Percentiles rank a stretch among this genome's conserved stretches.
Conservation (phyloP, 2,888 invertebrate species). For the Orchesella flavescens region DNA sequence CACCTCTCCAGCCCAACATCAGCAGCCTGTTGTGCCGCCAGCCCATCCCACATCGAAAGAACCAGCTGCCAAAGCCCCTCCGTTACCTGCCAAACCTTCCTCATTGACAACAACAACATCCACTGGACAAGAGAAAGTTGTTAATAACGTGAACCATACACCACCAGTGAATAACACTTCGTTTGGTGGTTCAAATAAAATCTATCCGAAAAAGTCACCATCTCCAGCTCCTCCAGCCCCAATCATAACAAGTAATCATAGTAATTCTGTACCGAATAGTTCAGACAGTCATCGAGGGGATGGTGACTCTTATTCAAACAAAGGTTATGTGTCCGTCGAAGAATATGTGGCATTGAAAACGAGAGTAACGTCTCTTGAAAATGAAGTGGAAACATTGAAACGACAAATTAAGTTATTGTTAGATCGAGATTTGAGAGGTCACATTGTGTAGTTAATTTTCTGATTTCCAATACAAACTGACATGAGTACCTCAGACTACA, state of each 20-base stretch:
- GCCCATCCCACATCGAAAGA: constrained; percentile 26
- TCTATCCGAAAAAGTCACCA: constrained; percentile 49
- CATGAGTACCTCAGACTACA: too few relatives aligned
- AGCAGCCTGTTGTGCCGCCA: constrained; percentile 41
- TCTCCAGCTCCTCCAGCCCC: constrained; percentile 46
- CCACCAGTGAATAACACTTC: constrained; percentile 13
- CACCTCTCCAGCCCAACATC: constrained; percentile 23
- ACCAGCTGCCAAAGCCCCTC: constrained; percentile 64
- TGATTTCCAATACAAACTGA: background rate
- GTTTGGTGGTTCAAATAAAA: constrained; percentile 21
- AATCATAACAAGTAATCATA: background rate
- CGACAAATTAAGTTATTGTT: constrained; percentile 66
- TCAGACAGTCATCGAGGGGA: constrained; percentile 36
- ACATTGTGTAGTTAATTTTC: constrained; percentile 62
- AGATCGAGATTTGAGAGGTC: constrained; percentile 67
- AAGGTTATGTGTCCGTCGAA: constrained; percentile 64
- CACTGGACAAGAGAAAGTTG: constrained; percentile 4
- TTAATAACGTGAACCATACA: constrained; percentile 42
- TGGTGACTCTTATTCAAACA: constrained; percentile 35
- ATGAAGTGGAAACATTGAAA: constrained; percentile 68
- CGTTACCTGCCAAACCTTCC: constrained; percentile 71
- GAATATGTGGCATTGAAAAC: constrained; percentile 69
- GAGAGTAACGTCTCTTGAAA: constrained; percentile 66
- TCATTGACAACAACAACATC: constrained; percentile 24
- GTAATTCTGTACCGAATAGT: constrained; percentile 36